Percentiles rank a stretch among this genome's conserved stretches.
Evolutionary conservation across 2,888 invertebrate species (phyloP).

Genomic region (Eupithecia insigniata): DNA sequence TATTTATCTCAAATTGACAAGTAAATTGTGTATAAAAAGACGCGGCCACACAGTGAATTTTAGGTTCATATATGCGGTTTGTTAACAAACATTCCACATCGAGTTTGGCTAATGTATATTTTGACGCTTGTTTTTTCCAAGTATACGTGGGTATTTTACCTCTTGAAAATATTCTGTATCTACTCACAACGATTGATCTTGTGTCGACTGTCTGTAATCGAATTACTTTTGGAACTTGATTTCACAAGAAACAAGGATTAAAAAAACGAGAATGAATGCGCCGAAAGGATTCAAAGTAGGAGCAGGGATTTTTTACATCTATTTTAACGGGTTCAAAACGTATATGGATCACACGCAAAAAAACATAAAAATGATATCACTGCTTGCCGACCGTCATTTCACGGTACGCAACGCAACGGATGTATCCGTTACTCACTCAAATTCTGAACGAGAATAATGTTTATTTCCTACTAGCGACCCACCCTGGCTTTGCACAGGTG

Average conservation of each 20-base stretch:
- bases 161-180: background rate
- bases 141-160: background rate
- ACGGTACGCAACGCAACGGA: background rate
- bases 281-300: background rate
- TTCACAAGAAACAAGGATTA: background rate
- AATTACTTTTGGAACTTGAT: background rate
- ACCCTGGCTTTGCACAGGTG: too few species aligned
- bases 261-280: background rate
- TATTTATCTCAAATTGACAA: too few species aligned
- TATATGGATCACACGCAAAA: background rate
- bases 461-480: too few species aligned
- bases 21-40: too few species aligned
- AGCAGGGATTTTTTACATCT: background rate
- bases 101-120: too few species aligned
- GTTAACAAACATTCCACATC: too few species aligned
- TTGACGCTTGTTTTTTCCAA: too few species aligned
- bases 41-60: too few species aligned
- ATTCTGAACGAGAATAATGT: too few species aligned
- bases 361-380: background rate
- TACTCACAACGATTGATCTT: background rate
- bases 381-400: background rate
- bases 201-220: background rate
- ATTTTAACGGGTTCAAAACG: background rate
- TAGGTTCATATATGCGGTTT: too few species aligned
- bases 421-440: too few species aligned